Evolutionary conservation across 2,888 invertebrate species (phyloP), one percentile per base, ranked within the genome.

Genomic region (Cheilosia scutellata): DNA sequence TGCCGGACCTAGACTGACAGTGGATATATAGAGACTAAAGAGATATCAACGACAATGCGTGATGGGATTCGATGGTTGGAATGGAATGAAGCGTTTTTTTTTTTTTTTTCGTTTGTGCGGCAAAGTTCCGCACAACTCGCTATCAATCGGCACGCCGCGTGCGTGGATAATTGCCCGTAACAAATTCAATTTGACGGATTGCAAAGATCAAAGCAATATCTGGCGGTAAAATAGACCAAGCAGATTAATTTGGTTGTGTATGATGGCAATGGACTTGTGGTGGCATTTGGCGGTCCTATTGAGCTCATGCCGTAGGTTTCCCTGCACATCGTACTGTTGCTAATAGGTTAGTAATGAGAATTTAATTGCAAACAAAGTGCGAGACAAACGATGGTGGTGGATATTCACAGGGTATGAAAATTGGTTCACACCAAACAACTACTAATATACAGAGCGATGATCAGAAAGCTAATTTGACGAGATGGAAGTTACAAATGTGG

Each of bases 161-260:
- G 75, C 80, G 79, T 84, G 75, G 75, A 76, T 84, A 84, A 84
- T 84, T 84, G 84, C 40, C 80, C 80, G 80, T 80, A 80, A 84
- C 80, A 84, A 80, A 84, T 80, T 80, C 71, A 84, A 84, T 84
- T 84, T 80, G 84, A 84, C 84, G 75, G 70, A 84, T 76, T 80
- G 80, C 84, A 70, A 76, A 76, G 80, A 84, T 84, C 84, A 84
- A 84, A 84, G 84, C 80, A 75, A 70, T 79, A 37, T 47, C 55
- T 80, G 37, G 51, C 80, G 74, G 68, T 57, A 44, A 16, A 53
- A 9, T 49, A 31, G 25, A n/a, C 53, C 40, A 65, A n/a, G 44
- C 2, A 70, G 40, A 71, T 58, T 33, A 31, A 16, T 31, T 33
- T 9, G 9, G 37, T 16, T 27, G 13, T 40, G 25, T n/a, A 29